Conservation (phyloP, 2,113 vertebrate genomes). For the Rhodinocichla rosea region DNA sequence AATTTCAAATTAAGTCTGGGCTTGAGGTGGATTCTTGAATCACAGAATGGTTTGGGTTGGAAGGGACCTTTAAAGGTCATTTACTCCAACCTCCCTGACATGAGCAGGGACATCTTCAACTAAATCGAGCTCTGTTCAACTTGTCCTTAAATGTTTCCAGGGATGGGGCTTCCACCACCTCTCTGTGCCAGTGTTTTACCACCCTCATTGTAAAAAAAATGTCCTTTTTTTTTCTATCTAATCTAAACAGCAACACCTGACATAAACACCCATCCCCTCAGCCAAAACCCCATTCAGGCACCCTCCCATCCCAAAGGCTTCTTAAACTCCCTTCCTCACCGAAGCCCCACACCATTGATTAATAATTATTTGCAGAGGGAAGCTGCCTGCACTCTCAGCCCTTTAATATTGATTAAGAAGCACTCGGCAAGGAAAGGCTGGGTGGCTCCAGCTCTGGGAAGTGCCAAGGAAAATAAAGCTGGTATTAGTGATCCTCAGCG, state of each 20-base stretch:
- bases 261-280: background rate
- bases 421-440: background rate
- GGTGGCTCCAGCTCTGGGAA: background rate
- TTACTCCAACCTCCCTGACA: background rate
- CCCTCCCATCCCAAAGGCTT: background rate
- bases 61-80: background rate
- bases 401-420: constrained; percentile 24
- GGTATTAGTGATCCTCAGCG: constrained; percentile 7
- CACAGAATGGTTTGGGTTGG: background rate
- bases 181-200: background rate
- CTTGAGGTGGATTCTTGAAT: background rate
- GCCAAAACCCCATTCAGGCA: background rate
- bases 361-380: background rate
- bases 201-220: background rate
- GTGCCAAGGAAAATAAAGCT: constrained; percentile 57
- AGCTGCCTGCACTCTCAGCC: constrained; percentile 1
- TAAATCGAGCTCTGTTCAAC: background rate
- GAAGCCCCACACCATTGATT: background rate
- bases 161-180: background rate
- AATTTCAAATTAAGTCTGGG: background rate
- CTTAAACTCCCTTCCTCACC: background rate
- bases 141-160: background rate
- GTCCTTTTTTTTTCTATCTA: background rate
- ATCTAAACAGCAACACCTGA: background rate
- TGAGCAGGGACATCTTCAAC: background rate